Evolutionary conservation across 2,113 vertebrate species (phyloP), one percentile per base, ranked within the genome.

Genomic region (Nycticebus coucang): DNA sequence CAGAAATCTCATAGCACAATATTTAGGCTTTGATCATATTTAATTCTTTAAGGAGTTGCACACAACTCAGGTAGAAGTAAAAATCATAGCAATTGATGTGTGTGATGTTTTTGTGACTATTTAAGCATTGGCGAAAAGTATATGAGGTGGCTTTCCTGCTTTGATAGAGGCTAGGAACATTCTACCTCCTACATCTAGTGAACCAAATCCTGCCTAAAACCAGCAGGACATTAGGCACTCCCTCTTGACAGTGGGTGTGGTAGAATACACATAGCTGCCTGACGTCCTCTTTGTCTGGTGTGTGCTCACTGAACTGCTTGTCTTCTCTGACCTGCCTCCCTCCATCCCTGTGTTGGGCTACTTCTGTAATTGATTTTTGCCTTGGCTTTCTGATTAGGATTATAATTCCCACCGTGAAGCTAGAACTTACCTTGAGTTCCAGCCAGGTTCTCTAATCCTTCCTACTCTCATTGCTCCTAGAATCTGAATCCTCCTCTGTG

Each of bases 41-140:
- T 96, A 93, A 86, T 66, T 93, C n/a, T 79, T 82, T 75, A 93
- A 93, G 62, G 21, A n/a, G 55, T 59, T 89, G 30, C 15, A 24
- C n/a, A 57, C 30, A 78, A 30, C 62, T 86, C 50, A 92, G 57
- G 12, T n/a, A 62, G 64, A 87, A 89, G 37, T 59, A 84, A 80
- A 91, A 72, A 82, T 18, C 14, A 69, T 35, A 85, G 53, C 30
- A 60, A 57, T 59, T 55, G 75, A 78, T 37, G 53, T 81, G 22
- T 66, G 22, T 26, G 26, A 60, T 66, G 18, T 26, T 74, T 88
- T 66, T 83, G 50, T 83, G 71, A 66, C 77, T 87, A 60, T 71
- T 72, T 62, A 75, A 87, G 8, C 28, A 71, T 13, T 94, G 30
- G 26, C 8, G 87, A 60, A 91, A 80, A 55, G 60, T 57, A 2